Conservation (phyloP, 1,140 invertebrate species). For the Philaenus spumarius region DNA sequence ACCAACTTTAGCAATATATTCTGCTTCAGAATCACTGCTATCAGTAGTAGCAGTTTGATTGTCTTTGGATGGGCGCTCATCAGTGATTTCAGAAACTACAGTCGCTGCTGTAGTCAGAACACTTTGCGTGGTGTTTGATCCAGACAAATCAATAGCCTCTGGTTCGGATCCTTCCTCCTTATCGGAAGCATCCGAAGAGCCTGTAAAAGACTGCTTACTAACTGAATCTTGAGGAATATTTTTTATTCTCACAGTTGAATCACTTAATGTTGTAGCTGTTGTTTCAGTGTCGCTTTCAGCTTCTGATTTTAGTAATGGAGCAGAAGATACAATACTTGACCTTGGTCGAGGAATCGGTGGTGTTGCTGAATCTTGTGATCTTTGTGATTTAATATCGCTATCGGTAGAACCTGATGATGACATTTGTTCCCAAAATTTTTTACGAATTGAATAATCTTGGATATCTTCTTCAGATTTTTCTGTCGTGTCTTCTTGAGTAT, state of each 20-base stretch:
- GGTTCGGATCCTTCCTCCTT: constrained; percentile 29
- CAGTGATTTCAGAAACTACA: constrained; percentile 27
- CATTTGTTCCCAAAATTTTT: constrained; percentile 46
- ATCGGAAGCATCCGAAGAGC: constrained; percentile 28
- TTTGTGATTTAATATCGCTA: background rate
- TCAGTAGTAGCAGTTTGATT: constrained; percentile 10
- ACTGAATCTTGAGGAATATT: constrained; percentile 14
- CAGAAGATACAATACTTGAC: constrained; percentile 28
- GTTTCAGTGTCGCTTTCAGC: constrained; percentile 27
- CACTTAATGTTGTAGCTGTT: constrained; percentile 21
- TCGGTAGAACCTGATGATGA: constrained; percentile 16
- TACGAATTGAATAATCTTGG: constrained; percentile 35
- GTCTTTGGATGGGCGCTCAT: background rate
- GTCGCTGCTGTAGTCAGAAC: constrained; percentile 26
- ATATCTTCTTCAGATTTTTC: constrained; percentile 14
- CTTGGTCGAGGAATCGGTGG: constrained; percentile 42
- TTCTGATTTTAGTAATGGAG: constrained; percentile 17
- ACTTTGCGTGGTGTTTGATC: constrained; percentile 15
- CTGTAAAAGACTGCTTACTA: constrained; percentile 19
- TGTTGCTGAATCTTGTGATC: constrained; percentile 25
- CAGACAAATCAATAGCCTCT: constrained; percentile 16
- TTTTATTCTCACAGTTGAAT: constrained; percentile 24
- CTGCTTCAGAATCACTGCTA: constrained; percentile 35
- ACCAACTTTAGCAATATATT: constrained; percentile 31
- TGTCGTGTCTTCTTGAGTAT: constrained; percentile 8